Conservation (phyloP, 2,888 invertebrate species). For the Calameuta idolon region DNA sequence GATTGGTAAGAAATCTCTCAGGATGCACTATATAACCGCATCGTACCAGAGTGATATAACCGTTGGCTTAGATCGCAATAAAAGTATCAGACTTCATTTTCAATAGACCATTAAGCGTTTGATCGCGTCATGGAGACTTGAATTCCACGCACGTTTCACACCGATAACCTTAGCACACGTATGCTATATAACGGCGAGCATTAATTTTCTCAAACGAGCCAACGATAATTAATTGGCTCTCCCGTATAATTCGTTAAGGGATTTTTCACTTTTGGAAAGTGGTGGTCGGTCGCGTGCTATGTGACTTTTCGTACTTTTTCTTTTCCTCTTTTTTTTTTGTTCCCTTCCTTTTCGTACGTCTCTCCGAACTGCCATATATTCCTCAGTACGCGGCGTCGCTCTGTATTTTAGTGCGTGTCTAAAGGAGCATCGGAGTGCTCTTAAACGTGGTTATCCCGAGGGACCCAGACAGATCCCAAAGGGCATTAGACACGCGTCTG, state of each 20-base stretch:
- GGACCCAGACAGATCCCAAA: conserved; percentile 6
- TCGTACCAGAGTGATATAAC: not conserved
- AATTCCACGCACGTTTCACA: conserved; percentile 2
- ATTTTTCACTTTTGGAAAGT: not conserved
- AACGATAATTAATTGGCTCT: not conserved
- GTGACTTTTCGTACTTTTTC: not conserved
- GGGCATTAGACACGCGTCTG: conserved; percentile 26
- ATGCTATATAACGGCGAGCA: not conserved
- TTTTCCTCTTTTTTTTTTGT: too few species aligned
- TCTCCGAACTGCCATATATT: not conserved
- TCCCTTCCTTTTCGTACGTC: not conserved
- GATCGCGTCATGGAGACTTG: not conserved
- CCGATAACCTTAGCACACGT: not conserved
- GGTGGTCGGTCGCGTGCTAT: not conserved
- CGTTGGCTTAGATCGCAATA: not conserved
- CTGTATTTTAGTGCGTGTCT: conserved; percentile 4
- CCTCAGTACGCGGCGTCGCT: not conserved
- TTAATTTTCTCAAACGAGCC: conserved; percentile 5
- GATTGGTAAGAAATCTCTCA: not conserved
- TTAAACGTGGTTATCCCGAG: conserved; percentile 4
- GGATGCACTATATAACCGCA: not conserved
- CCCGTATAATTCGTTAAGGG: conserved; percentile 5
- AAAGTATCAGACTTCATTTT: not conserved
- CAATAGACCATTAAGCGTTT: conserved; percentile 6
- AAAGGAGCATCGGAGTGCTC: conserved; percentile 11